Evolutionary conservation across 2,797 vertebrate species (phyloP).

Genomic region (Gallinago stenura): DNA sequence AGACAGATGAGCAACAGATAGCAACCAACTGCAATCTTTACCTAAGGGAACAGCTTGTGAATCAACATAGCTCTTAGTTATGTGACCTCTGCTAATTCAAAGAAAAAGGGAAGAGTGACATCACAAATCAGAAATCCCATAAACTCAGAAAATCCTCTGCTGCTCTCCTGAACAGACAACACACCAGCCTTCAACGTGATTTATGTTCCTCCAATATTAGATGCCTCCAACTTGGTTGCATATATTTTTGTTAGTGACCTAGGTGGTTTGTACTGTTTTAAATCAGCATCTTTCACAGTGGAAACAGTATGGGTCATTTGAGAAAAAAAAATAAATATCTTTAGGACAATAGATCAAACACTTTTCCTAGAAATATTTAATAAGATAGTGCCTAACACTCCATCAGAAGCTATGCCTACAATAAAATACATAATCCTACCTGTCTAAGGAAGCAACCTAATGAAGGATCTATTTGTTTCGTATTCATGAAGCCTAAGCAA

Average conservation of each 20-base stretch:
- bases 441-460: not conserved
- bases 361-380: not conserved
- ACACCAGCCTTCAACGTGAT: rapidly evolving
- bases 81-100: not conserved
- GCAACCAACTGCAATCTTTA: not conserved
- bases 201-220: not conserved
- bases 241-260: not conserved
- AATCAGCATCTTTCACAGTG: not conserved
- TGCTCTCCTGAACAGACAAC: not conserved
- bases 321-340: not conserved
- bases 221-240: not conserved
- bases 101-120: not conserved
- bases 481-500: not conserved
- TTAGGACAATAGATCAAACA: not conserved
- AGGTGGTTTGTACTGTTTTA: not conserved
- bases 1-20: not conserved
- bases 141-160: not conserved
- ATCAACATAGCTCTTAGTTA: not conserved
- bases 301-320: not conserved
- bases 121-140: not conserved
- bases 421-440: not conserved
- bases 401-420: not conserved
- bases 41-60: not conserved
- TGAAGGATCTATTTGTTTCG: too few species aligned
- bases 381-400: not conserved